Percentiles rank a stretch among this genome's conserved stretches.
These are phyloP conservation scores for Zaprionus inermis DNA, from an alignment of 1,140 invertebrate species.

Conservation along the genomic window DNA sequence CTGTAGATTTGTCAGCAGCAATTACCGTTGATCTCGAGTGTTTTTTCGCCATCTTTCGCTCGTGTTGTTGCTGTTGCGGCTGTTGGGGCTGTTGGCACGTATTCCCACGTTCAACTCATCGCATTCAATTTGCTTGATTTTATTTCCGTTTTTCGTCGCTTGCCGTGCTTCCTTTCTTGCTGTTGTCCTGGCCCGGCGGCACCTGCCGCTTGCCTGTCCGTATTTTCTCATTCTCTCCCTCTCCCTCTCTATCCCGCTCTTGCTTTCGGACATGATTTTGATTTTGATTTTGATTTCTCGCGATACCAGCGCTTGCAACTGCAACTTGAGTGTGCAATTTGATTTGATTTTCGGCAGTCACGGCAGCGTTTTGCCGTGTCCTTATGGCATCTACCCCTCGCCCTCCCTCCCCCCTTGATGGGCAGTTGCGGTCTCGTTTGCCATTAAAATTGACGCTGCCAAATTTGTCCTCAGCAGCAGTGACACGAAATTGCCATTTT, in stretches of 20 bases:
- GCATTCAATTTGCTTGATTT: slow-evolving; percentile 81
- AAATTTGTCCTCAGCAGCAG: slow-evolving; percentile 26
- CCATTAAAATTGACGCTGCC: slow-evolving; percentile 42
- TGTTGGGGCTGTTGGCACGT: slow-evolving; percentile 74
- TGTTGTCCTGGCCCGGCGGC: slow-evolving; percentile 34
- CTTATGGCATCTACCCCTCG: slow-evolving; percentile 55
- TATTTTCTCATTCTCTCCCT: slow-evolving; percentile 9
- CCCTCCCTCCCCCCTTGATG: too few relatives aligned
- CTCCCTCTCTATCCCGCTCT: slow-evolving; percentile 1
- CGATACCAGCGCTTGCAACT: slow-evolving; percentile 44
- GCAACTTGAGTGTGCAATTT: slow-evolving; percentile 78
- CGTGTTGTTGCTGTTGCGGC: slow-evolving; percentile 32
- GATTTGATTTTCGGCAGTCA: slow-evolving; percentile 73
- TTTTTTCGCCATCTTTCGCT: slow-evolving; percentile 58
- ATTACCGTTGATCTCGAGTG: slow-evolving; percentile 77
- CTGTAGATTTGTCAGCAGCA: slow-evolving; percentile 74
- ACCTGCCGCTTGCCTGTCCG: slow-evolving; percentile 32
- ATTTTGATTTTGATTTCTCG: slow-evolving; percentile 67
- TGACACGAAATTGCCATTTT: slow-evolving; percentile 74
- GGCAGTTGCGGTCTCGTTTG: slow-evolving; percentile 47
- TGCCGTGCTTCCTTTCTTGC: slow-evolving; percentile 16
- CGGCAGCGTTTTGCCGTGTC: slow-evolving; percentile 45
- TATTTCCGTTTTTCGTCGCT: slow-evolving; percentile 60
- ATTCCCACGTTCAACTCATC: slow-evolving; percentile 77
- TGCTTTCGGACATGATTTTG: slow-evolving; percentile 41